A percentile compares a stretch with the other conserved stretches of the same genome.
Conservation (phyloP, 2,888 invertebrate genomes). For the Agriopis leucophaearia region DNA sequence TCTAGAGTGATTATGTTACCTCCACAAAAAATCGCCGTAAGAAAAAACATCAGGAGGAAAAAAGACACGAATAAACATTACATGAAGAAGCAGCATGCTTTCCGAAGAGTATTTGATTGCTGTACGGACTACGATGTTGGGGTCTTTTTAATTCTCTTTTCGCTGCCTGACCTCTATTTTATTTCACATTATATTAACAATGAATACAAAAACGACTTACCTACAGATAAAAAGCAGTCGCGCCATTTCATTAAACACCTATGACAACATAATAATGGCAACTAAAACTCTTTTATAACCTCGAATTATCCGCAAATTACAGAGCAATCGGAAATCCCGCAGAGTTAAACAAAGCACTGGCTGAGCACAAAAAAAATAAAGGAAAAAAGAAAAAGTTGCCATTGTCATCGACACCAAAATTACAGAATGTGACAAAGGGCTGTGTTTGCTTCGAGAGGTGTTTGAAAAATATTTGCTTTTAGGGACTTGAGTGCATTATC, state of each 20-base stretch:
- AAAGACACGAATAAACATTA: too few relatives aligned
- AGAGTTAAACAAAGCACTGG: constrained; percentile 69
- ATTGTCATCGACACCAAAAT: constrained; percentile 83
- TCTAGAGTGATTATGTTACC: too few relatives aligned
- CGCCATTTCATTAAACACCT: constrained; percentile 61
- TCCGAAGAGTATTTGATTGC: too few relatives aligned
- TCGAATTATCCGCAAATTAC: constrained; percentile 81
- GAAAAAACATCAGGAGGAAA: too few relatives aligned
- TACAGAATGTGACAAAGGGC: constrained; percentile 77
- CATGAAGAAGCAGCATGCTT: too few relatives aligned
- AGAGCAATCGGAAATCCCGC: constrained; percentile 75
- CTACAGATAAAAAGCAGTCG: constrained; percentile 36
- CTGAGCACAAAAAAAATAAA: constrained; percentile 31
- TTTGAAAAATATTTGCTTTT: constrained; percentile 84
- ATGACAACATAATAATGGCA: constrained; percentile 78
- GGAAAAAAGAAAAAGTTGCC: constrained; percentile 31
- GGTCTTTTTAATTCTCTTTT: too few relatives aligned
- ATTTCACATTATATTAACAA: neutral
- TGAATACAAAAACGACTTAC: neutral
- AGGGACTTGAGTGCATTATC: constrained; percentile 72
- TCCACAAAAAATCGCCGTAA: too few relatives aligned
- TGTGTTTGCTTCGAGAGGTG: constrained; percentile 73
- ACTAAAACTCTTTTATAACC: constrained; percentile 61
- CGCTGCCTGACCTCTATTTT: neutral
- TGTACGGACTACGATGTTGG: too few relatives aligned